phyloP scores from a whole-genome alignment of 2,888 invertebrate species.

The Melieria picta region DNA sequence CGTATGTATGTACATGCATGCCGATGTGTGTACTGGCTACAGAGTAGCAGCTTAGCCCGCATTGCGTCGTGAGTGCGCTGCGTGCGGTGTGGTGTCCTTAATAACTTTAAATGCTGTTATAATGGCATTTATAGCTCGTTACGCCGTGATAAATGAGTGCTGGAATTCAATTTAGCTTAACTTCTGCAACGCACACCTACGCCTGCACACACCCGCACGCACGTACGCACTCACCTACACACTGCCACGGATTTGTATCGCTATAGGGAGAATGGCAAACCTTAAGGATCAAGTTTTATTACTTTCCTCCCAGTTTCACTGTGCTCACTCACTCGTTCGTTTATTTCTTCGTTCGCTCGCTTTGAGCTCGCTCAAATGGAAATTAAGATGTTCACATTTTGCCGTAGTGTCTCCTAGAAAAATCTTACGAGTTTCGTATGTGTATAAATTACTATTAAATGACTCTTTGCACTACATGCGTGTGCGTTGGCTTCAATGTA shows the following conservation, averaged over 20 bases:
- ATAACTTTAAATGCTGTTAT: constrained; percentile 37
- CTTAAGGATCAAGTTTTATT: constrained; percentile 28
- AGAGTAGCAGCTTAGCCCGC: neutral
- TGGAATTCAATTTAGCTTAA: constrained; percentile 30
- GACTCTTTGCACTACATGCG: neutral
- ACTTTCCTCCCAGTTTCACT: neutral
- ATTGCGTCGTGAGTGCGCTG: no score
- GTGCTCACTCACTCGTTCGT: no score
- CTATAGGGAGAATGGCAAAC: constrained; percentile 1
- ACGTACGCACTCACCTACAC: neutral
- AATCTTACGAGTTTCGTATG: neutral
- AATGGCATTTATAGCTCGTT: constrained; percentile 38
- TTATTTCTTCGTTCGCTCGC: no score
- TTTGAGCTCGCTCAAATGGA: constrained; percentile 4
- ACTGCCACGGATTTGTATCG: neutral
- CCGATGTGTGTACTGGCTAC: neutral
- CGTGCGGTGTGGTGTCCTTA: neutral
- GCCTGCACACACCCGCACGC: constrained; percentile 18
- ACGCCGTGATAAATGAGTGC: constrained; percentile 27
- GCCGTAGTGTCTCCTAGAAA: neutral
- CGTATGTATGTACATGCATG: neutral
- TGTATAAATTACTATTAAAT: neutral
- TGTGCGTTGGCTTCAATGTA: neutral
- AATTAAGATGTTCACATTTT: constrained; percentile 12
- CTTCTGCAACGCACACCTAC: constrained; percentile 5